Evolutionary conservation across 2,113 vertebrate species (phyloP).

Genomic region (Aegotheles bennettii): DNA sequence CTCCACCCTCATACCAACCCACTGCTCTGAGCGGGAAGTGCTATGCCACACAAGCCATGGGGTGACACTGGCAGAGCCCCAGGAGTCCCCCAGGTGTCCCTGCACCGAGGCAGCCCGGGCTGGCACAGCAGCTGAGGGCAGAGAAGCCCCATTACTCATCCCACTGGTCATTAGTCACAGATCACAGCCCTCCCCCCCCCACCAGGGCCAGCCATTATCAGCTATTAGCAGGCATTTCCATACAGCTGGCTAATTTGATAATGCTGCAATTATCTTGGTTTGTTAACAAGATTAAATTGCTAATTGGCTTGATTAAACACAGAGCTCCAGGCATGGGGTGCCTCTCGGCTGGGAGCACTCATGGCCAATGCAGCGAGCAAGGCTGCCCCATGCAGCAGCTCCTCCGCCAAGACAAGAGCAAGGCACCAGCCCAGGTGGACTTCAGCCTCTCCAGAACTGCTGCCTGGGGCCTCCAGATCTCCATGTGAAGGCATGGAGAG

Average conservation of each 20-base stretch:
- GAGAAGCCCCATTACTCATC: background rate
- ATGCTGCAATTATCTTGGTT: slow-evolving; percentile 58
- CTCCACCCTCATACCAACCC: background rate
- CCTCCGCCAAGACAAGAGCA: background rate
- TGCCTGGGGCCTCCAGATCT: background rate
- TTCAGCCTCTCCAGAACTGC: background rate
- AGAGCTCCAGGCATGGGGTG: slow-evolving; percentile 8
- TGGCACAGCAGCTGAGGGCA: background rate
- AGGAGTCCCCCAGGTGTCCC: background rate
- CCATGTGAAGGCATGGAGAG: background rate
- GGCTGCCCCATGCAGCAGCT: background rate
- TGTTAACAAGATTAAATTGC: slow-evolving; percentile 64
- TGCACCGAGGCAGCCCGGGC: fast-evolving
- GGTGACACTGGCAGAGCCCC: background rate
- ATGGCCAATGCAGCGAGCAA: background rate
- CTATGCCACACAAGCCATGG: background rate
- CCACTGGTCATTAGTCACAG: background rate
- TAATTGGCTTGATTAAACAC: slow-evolving; percentile 62
- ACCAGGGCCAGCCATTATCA: slow-evolving; percentile 43
- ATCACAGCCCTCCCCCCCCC: background rate
- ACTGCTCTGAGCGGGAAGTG: fast-evolving
- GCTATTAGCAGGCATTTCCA: slow-evolving; percentile 55
- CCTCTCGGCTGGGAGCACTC: background rate
- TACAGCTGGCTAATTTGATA: slow-evolving; percentile 62
- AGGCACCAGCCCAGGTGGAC: background rate